Evolutionary conservation across 1,140 invertebrate genomes (phyloP).

Genomic region (Euwallacea fornicatus): DNA sequence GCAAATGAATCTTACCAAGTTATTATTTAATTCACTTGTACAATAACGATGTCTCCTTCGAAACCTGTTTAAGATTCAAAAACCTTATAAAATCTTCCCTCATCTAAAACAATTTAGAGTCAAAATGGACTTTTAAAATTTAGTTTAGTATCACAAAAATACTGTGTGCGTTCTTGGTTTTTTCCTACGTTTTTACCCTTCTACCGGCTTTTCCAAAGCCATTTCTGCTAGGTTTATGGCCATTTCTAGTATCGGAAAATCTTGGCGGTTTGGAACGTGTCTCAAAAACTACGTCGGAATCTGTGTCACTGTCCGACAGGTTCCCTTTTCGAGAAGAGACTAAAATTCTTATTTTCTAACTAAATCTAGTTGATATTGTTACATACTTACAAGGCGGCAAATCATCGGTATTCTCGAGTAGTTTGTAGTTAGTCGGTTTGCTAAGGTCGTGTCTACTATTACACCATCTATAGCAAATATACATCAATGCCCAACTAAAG

Average conservation of each 20-base stretch:
- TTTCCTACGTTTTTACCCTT: conserved; percentile 56
- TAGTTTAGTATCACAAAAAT: conserved; percentile 30
- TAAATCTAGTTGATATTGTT: not conserved
- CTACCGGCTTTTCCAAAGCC: conserved; percentile 58
- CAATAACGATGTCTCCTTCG: too few relatives aligned
- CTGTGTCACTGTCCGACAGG: conserved; percentile 73
- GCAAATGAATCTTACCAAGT: too few relatives aligned
- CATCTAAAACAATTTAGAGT: too few relatives aligned
- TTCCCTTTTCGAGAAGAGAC: conserved; percentile 61
- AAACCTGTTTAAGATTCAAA: too few relatives aligned
- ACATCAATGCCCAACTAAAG: conserved; percentile 70
- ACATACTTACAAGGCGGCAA: conserved; percentile 56
- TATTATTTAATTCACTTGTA: too few relatives aligned
- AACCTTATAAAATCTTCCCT: too few relatives aligned
- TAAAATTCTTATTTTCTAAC: conserved; percentile 42
- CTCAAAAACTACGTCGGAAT: conserved; percentile 73
- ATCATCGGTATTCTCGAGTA: conserved; percentile 64
- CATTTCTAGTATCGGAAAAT: conserved; percentile 56
- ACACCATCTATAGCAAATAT: conserved; percentile 65
- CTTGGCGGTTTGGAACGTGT: conserved; percentile 60
- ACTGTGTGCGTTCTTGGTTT: conserved; percentile 11
- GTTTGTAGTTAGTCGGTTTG: conserved; percentile 62
- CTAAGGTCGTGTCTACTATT: conserved; percentile 53
- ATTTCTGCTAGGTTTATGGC: conserved; percentile 54
- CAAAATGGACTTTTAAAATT: too few relatives aligned